Conservation (phyloP, 2,113 vertebrate species). For the Chaetodon auriga region DNA sequence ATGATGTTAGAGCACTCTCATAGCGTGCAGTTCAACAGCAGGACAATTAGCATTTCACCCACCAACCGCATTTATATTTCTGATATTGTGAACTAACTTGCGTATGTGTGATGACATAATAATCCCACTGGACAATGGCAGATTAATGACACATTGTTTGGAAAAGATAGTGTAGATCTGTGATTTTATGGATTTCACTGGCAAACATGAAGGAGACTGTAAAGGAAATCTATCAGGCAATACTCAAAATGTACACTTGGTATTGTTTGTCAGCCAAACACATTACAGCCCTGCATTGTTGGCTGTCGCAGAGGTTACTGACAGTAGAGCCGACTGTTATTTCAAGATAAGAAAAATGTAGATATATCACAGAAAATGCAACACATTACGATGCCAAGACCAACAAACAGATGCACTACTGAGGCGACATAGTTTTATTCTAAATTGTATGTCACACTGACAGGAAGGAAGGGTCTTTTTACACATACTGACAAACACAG, state of each 20-base stretch:
- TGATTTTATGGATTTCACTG: constrained; percentile 16
- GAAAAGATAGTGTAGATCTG: neutral
- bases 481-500: constrained; percentile 1
- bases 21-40: neutral
- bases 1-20: neutral
- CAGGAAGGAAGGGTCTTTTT: neutral
- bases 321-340: neutral
- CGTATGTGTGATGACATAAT: neutral
- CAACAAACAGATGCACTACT: constrained; percentile 22
- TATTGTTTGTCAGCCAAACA: constrained; percentile 8
- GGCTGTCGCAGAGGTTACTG: neutral
- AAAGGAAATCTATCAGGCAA: neutral
- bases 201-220: constrained; percentile 2
- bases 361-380: neutral
- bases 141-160: neutral
- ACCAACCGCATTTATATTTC: neutral
- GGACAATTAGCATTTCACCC: constrained; percentile 1
- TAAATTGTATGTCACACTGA: constrained; percentile 10
- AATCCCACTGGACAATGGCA: neutral
- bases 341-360: constrained; percentile 27
- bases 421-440: neutral
- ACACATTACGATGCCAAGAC: neutral
- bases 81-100: constrained; percentile 1
- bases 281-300: constrained; percentile 4
- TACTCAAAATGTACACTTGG: neutral